Percentiles rank a stretch among this genome's conserved stretches.
These are phyloP conservation scores for Meloidogyne exigua DNA, from an alignment of 1,140 invertebrate species.

Conservation along the genomic window DNA sequence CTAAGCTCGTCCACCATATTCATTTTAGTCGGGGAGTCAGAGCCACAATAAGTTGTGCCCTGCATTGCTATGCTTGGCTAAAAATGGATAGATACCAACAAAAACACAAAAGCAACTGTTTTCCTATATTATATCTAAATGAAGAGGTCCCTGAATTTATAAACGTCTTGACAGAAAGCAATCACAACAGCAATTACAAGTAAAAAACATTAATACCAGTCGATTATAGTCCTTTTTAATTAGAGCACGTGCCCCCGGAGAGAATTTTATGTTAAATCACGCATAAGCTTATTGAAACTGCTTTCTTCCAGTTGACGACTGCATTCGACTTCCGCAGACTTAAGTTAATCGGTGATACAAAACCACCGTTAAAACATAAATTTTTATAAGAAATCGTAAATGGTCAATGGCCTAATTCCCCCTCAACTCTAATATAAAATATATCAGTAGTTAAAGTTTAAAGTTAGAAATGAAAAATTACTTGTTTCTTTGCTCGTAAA, in stretches of 20 bases:
- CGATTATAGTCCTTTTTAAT: background rate
- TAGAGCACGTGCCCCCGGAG: background rate
- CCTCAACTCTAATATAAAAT: background rate
- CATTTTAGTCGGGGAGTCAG: background rate
- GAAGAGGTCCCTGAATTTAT: background rate
- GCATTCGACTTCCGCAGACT: background rate
- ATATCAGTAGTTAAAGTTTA: background rate
- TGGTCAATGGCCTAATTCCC: background rate
- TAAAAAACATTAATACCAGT: background rate
- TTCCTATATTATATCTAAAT: background rate
- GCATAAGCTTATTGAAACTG: background rate
- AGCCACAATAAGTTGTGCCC: background rate
- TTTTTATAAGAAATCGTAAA: too few species aligned
- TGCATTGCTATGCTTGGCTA: slow-evolving; percentile 10
- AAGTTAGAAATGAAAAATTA: slow-evolving; percentile 14
- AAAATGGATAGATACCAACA: slow-evolving; percentile 7
- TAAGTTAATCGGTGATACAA: background rate
- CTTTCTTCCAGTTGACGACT: background rate
- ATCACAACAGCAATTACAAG: background rate
- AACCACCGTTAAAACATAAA: background rate
- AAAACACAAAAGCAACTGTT: background rate
- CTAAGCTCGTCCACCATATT: background rate
- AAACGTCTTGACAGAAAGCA: slow-evolving; percentile 1
- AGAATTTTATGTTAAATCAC: background rate
- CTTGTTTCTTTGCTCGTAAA: slow-evolving; percentile 86